Evolutionary conservation across 1,140 invertebrate species (phyloP).

Genomic region (Monochamus saltuarius): DNA sequence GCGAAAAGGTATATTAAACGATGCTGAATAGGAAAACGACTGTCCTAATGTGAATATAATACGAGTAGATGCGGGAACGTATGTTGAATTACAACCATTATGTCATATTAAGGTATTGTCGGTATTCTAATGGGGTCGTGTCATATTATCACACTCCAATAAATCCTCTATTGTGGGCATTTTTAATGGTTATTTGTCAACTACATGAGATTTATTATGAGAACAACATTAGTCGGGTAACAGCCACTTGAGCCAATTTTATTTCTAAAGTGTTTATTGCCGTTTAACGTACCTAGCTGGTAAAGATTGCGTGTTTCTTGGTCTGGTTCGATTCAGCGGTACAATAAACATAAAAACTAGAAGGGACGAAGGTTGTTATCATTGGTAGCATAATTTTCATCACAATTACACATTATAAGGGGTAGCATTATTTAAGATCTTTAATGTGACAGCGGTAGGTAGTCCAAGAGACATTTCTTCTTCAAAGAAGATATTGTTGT

Average conservation of each 20-base stretch:
- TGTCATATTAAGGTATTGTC: conserved; percentile 24
- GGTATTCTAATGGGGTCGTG: conserved; percentile 21
- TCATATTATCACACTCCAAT: conserved; percentile 22
- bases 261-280: not conserved
- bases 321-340: too few species aligned
- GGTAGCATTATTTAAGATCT: too few species aligned
- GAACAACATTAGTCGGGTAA: conserved; percentile 1
- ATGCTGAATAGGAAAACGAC: conserved; percentile 16
- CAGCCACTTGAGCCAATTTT: not conserved
- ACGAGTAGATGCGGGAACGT: conserved; percentile 17
- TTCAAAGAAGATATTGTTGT: too few species aligned
- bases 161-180: conserved; percentile 15
- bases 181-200: conserved; percentile 24
- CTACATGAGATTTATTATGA: conserved; percentile 22
- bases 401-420: too few species aligned
- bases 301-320: too few species aligned
- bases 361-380: too few species aligned
- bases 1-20: conserved; percentile 7
- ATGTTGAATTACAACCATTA: conserved; percentile 23
- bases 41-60: conserved; percentile 25
- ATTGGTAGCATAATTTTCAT: too few species aligned
- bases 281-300: not conserved
- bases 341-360: too few species aligned
- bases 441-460: too few species aligned
- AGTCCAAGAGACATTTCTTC: too few species aligned